Evolutionary conservation across 2,113 vertebrate species (phyloP).

Genomic region (Elgaria multicarinata): DNA sequence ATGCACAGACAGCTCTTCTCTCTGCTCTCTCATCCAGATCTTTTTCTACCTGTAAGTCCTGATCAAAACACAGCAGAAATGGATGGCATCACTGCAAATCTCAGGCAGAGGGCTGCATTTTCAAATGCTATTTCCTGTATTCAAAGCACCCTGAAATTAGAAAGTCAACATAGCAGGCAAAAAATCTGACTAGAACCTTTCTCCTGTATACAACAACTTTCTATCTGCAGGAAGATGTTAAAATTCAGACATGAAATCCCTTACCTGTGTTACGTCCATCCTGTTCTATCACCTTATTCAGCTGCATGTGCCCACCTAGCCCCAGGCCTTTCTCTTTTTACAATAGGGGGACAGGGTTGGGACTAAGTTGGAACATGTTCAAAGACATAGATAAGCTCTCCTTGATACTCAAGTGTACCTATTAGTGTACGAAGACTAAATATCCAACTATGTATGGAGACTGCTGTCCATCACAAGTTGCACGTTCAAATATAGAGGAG

Average conservation of each 20-base stretch:
- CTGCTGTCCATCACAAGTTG: no score
- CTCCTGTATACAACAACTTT: neutral
- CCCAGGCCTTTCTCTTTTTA: neutral
- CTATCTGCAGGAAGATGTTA: neutral
- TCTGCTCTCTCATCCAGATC: neutral
- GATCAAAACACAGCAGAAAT: neutral
- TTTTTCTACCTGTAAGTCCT: neutral
- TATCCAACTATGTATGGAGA: no score
- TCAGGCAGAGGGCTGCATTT: neutral
- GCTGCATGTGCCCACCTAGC: neutral
- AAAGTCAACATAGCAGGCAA: neutral
- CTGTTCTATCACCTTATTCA: neutral
- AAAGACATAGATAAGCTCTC: no score
- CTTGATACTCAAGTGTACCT: no score
- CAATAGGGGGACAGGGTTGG: neutral
- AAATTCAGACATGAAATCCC: neutral
- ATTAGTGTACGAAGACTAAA: neutral
- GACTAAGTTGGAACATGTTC: no score
- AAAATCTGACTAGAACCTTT: neutral
- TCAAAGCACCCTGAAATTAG: neutral
- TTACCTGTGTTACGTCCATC: neutral
- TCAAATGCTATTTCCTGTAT: neutral
- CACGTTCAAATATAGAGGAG: no score
- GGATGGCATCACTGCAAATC: neutral
- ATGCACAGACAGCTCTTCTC: neutral